Conservation (phyloP, 2,113 vertebrate species). For the Salvelinus alpinus region DNA sequence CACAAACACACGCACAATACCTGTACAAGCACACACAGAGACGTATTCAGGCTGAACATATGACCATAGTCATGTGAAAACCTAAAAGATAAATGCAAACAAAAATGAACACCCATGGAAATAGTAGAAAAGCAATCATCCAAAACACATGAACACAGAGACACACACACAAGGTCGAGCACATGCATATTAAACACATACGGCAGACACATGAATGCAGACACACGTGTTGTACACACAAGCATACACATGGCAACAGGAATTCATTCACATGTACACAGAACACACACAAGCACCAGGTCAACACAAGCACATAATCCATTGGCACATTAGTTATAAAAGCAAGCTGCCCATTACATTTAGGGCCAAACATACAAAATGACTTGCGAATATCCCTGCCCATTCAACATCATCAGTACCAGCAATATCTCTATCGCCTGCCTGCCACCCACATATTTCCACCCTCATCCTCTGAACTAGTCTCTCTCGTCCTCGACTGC, state of each 20-base stretch:
- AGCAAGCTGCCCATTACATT: neutral
- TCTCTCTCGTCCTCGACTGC: neutral
- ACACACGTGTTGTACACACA: conserved; percentile 55
- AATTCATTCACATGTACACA: conserved; percentile 9
- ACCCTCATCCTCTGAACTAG: neutral
- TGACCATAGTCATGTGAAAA: neutral
- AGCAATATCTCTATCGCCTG: neutral
- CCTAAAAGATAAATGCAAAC: neutral
- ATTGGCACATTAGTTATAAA: neutral
- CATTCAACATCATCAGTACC: neutral
- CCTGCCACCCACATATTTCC: conserved; percentile 1
- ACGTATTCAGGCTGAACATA: no score
- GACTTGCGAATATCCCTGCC: neutral
- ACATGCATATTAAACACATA: conserved; percentile 18
- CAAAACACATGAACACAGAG: neutral
- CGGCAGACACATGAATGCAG: conserved; percentile 32
- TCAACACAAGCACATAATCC: neutral
- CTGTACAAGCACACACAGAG: neutral
- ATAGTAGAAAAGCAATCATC: neutral
- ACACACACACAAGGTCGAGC: conserved; percentile 48
- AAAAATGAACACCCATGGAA: neutral
- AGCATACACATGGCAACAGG: conserved; percentile 50
- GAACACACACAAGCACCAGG: conserved; percentile 3
- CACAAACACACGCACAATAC: neutral
- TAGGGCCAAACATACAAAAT: conserved; percentile 5